Percentiles rank a stretch among this genome's conserved stretches.
Conservation (phyloP, 2,797 vertebrate genomes). For the Coracias cyanogaster region DNA sequence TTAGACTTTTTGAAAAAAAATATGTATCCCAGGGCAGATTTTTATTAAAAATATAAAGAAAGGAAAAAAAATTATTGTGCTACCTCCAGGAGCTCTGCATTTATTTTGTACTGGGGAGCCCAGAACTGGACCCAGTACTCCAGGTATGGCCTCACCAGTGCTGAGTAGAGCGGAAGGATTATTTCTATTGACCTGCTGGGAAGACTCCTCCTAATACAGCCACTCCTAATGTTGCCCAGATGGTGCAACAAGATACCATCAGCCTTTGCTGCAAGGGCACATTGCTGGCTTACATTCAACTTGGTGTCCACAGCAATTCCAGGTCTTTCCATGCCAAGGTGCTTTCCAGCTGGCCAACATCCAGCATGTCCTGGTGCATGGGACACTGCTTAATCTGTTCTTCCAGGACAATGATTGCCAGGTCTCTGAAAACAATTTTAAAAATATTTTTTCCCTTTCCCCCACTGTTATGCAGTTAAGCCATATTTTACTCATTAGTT, state of each 20-base stretch:
- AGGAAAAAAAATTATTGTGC: not conserved
- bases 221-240: not conserved
- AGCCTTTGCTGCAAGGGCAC: not conserved
- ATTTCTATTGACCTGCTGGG: not conserved
- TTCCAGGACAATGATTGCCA: not conserved
- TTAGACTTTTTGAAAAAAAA: not conserved
- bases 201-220: not conserved
- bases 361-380: not conserved
- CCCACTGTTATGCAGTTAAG: not conserved
- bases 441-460: not conserved
- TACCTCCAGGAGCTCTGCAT: not conserved
- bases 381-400: not conserved
- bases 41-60: not conserved
- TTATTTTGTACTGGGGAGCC: not conserved
- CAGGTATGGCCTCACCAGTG: not conserved
- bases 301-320: not conserved
- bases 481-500: not conserved
- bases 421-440: not conserved
- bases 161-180: not conserved
- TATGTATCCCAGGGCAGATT: not conserved
- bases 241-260: not conserved
- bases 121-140: not conserved
- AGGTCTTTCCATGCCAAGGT: not conserved
- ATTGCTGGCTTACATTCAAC: not conserved
- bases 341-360: not conserved